Conservation (phyloP, 2,888 invertebrate species). For the Cynaeus angustus region DNA sequence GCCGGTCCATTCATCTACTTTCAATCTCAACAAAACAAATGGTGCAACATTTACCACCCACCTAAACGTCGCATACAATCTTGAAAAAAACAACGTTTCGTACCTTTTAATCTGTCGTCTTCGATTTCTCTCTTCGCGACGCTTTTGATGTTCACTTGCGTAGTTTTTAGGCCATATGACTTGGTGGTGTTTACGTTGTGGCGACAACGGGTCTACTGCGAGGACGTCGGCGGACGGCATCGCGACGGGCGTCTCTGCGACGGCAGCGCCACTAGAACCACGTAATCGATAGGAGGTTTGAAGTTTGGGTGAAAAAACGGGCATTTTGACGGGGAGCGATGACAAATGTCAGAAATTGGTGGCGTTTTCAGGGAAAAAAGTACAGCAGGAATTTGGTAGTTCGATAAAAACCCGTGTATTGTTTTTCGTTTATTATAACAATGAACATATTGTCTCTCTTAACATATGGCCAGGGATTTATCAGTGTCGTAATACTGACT, state of each 20-base stretch:
- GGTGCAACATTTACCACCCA: neutral
- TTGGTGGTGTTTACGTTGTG: slow-evolving; percentile 47
- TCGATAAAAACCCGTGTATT: neutral
- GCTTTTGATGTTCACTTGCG: slow-evolving; percentile 16
- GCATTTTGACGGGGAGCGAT: neutral
- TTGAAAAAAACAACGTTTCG: neutral
- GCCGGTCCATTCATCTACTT: too few relatives aligned
- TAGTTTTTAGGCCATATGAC: slow-evolving; percentile 55
- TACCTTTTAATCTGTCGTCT: slow-evolving; percentile 1
- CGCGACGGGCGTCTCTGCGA: slow-evolving; percentile 54
- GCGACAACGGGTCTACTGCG: slow-evolving; percentile 59
- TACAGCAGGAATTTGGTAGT: too few relatives aligned
- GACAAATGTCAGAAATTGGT: too few relatives aligned
- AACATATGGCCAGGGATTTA: slow-evolving; percentile 33
- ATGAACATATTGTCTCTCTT: slow-evolving; percentile 40
- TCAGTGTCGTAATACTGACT: slow-evolving; percentile 52
- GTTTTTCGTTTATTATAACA: slow-evolving; percentile 29
- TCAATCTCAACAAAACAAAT: neutral
- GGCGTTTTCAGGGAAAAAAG: too few relatives aligned
- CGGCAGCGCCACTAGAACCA: slow-evolving; percentile 48
- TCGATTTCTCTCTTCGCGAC: slow-evolving; percentile 6
- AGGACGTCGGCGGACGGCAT: slow-evolving; percentile 40
- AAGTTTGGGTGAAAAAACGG: neutral
- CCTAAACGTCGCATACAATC: neutral
- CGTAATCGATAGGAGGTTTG: slow-evolving; percentile 37